Conservation (phyloP, 2,113 vertebrate genomes). For the Urocitellus parryii region DNA sequence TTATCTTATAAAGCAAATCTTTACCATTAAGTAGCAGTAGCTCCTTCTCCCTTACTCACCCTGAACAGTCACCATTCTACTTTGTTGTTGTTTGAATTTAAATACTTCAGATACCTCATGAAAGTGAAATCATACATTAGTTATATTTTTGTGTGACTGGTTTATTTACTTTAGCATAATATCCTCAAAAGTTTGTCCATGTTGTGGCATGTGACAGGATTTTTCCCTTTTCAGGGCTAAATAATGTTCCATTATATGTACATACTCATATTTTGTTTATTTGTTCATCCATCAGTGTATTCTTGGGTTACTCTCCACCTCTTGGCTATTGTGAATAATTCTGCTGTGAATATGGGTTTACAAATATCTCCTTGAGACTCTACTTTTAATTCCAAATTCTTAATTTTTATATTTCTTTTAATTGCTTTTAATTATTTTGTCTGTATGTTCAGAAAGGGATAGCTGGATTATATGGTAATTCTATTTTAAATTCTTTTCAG, state of each 20-base stretch:
- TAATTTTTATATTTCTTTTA: neutral
- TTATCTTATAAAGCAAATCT: neutral
- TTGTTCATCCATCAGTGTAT: too few species aligned
- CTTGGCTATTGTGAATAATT: neutral
- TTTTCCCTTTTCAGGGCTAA: too few species aligned
- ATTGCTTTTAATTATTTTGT: neutral
- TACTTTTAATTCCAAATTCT: neutral
- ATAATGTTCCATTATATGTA: too few species aligned
- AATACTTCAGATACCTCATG: too few species aligned
- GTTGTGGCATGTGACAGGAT: too few species aligned
- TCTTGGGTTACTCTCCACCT: too few species aligned
- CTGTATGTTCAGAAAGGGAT: neutral
- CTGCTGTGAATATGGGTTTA: neutral
- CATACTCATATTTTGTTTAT: too few species aligned
- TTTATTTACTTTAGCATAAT: neutral
- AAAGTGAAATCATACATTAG: too few species aligned
- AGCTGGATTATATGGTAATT: neutral
- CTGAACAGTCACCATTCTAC: neutral
- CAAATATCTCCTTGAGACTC: neutral
- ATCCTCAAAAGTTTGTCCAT: too few species aligned
- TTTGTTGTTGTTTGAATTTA: neutral
- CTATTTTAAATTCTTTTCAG: constrained; percentile 9
- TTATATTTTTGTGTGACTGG: too few species aligned
- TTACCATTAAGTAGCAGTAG: neutral
- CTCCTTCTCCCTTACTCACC: neutral